Percentiles rank a stretch among this genome's conserved stretches.
phyloP scores from a whole-genome alignment of 2,113 vertebrate species.

The Merops nubicus region DNA sequence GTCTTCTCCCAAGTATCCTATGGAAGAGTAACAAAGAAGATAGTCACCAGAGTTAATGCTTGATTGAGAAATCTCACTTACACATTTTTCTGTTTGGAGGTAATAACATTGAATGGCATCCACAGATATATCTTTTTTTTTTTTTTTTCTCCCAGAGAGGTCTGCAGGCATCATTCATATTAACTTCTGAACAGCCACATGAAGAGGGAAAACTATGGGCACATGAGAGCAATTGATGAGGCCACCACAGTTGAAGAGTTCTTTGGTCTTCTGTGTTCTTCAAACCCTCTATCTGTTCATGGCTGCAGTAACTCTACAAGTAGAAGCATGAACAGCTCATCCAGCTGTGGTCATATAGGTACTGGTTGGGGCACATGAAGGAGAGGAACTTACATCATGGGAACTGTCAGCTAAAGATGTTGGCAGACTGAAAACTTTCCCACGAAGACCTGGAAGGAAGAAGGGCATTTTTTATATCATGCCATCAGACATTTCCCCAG shows the following conservation, averaged over 20 bases:
- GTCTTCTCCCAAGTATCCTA: background rate
- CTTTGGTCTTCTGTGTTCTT: background rate
- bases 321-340: background rate
- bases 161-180: background rate
- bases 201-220: background rate
- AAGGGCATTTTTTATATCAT: background rate
- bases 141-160: background rate
- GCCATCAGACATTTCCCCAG: background rate
- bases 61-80: background rate
- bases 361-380: background rate
- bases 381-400: background rate
- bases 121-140: background rate
- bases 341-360: background rate
- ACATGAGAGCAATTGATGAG: background rate
- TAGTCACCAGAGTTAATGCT: background rate
- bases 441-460: background rate
- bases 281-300: background rate
- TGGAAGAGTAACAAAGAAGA: background rate
- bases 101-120: background rate
- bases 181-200: background rate
- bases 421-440: slow-evolving; percentile 13
- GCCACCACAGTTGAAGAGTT: background rate
- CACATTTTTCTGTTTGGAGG: background rate
- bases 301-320: background rate
- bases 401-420: background rate